Base-by-base conservation (phyloP, 2,113 vertebrate species). In the Brachypteracias leptosomus region DNA sequence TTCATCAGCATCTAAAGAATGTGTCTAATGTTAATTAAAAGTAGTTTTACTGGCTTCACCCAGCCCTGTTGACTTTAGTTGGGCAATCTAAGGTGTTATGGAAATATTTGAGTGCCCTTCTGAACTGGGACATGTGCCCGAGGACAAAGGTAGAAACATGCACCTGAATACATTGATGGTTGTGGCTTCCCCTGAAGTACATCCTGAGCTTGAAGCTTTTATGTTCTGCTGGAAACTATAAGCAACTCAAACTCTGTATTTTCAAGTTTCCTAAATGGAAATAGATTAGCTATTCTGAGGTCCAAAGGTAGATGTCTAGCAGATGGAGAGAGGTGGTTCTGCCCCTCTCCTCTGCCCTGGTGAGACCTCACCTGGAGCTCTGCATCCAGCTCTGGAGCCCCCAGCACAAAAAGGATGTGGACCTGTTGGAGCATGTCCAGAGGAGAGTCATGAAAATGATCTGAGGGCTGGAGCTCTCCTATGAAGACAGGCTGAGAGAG, bases 91-190 rank as follows among this genome's bases (percentile, higher is more conserved):
- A 63, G 65, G 78, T 67, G 74, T n/a, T 80, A 58, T 36, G 78
- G 90, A 96, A 94, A 88, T 38, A 77, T 51, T 2, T 54, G 46
- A 92, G 55, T 63, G 83, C 79, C 94, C 92, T 96, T 88, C 57
- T 84, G 85, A 94, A 85, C 54, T 6, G 74, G 67, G 46, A 29
- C 88, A 33, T 2, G 46, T 83, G 94, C 81, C 89, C 36, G 14
- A 83, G 82, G 81, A 91, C 90, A 96, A 92, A 93, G 90, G 76
- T 15, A 78, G 61, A 52, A 90, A 78, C 85, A 54, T 54, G 75
- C 72, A 90, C 70, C 59, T 78, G 88, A 90, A 94, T 80, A 83
- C 88, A 93, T 28, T 75, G 88, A 47, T 1, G 11, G 33, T 0
- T 49, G 55, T 29, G 72, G 65, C 76, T 70, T 90, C 57, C 21